These are phyloP conservation scores for Phalanger gymnotis DNA, from an alignment of 2,797 vertebrate genomes.

Conservation along the genomic window DNA sequence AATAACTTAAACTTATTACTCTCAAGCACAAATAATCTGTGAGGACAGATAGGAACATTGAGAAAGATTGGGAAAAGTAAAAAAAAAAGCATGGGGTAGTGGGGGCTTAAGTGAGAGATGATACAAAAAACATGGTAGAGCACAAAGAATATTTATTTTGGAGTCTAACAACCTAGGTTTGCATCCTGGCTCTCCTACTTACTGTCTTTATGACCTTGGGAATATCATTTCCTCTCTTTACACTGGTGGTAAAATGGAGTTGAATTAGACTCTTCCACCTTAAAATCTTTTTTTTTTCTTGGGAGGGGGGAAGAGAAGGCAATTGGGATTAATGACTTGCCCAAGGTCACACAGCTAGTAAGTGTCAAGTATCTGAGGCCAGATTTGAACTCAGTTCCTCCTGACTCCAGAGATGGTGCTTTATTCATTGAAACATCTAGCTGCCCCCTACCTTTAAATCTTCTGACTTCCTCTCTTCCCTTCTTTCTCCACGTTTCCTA, in stretches of 20 bases:
- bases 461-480: background rate
- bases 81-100: background rate
- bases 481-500: slow-evolving; percentile 17
- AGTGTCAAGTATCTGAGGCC: too few relatives aligned
- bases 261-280: background rate
- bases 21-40: background rate
- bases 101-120: background rate
- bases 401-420: too few relatives aligned
- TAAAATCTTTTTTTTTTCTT: background rate
- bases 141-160: background rate
- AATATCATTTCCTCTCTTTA: background rate
- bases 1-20: background rate
- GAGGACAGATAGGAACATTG: background rate
- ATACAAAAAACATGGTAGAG: background rate
- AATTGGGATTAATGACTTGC: too few relatives aligned
- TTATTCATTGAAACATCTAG: too few relatives aligned
- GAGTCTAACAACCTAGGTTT: background rate
- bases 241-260: background rate
- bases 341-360: too few relatives aligned
- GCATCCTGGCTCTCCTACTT: background rate
- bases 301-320: too few relatives aligned
- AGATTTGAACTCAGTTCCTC: too few relatives aligned
- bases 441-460: background rate
- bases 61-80: background rate
- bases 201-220: background rate